phyloP scores from a whole-genome alignment of 2,888 invertebrate genomes.

The Trypoxylon attenuatum region DNA sequence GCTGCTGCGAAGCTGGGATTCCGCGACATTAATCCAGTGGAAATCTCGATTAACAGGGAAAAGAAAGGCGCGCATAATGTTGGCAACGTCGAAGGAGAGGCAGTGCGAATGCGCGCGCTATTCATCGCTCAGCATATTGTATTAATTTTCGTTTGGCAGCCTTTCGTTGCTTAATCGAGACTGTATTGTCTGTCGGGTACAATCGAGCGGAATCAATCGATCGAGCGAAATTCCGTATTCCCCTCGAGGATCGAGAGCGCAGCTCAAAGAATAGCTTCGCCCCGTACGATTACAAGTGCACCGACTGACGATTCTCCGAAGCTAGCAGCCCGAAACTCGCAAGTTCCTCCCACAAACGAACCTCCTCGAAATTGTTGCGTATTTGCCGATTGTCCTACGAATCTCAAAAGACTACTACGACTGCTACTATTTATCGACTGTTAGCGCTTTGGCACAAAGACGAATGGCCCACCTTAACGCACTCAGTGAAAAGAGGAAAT shows the following conservation, averaged over 20 bases:
- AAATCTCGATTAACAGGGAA: slow-evolving; percentile 15
- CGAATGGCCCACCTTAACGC: too few relatives aligned
- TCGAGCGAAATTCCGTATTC: slow-evolving; percentile 46
- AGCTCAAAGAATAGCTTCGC: slow-evolving; percentile 32
- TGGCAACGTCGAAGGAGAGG: slow-evolving; percentile 8
- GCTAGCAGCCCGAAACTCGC: slow-evolving; percentile 7
- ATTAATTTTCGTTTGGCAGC: slow-evolving; percentile 63
- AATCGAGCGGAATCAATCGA: slow-evolving; percentile 60
- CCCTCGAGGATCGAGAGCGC: slow-evolving; percentile 34
- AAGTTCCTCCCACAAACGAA: slow-evolving; percentile 11
- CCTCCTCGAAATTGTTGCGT: slow-evolving; percentile 13
- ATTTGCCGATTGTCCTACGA: slow-evolving; percentile 1
- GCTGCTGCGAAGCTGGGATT: too few relatives aligned
- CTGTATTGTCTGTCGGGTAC: slow-evolving; percentile 54
- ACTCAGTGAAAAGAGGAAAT: too few relatives aligned
- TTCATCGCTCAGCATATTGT: slow-evolving; percentile 37
- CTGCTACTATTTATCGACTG: not conserved
- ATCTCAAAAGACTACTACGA: not conserved
- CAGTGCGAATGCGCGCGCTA: slow-evolving; percentile 16
- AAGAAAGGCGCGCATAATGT: slow-evolving; percentile 22
- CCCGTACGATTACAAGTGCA: slow-evolving; percentile 21
- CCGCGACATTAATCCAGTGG: too few relatives aligned
- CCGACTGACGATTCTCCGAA: slow-evolving; percentile 7
- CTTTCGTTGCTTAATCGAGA: slow-evolving; percentile 56
- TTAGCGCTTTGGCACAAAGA: too few relatives aligned